phyloP scores from a whole-genome alignment of 2,797 vertebrate species.

The Sebastiscus tertius region DNA sequence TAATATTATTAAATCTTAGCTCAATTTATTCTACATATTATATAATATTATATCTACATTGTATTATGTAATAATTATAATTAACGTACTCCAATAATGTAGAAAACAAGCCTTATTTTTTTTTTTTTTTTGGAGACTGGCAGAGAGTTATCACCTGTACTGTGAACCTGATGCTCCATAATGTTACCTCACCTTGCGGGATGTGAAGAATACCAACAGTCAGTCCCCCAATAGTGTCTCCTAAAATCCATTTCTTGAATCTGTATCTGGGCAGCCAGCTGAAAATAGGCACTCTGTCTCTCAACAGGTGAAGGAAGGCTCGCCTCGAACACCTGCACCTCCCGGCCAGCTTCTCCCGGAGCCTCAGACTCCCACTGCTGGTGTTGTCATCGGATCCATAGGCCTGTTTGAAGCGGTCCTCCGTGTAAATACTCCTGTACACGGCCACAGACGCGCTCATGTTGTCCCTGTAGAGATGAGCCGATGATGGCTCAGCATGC shows the following conservation, averaged over 20 bases:
- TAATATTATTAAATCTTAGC: background rate
- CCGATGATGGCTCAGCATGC: background rate
- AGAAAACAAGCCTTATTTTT: background rate
- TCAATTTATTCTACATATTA: background rate
- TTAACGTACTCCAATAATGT: background rate
- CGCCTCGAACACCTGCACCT: constrained; percentile 82
- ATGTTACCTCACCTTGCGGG: constrained; percentile 87
- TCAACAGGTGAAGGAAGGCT: constrained; percentile 81
- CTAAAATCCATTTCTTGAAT: constrained; percentile 88
- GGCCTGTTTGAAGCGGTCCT: constrained; percentile 86
- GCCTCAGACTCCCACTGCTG: constrained; percentile 46
- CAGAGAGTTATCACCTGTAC: background rate
- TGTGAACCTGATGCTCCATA: background rate
- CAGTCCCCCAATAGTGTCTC: constrained; percentile 89
- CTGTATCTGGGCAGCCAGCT: constrained; percentile 90
- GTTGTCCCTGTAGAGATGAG: constrained; percentile 42
- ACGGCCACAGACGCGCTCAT: constrained; percentile 88
- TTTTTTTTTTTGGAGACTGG: background rate
- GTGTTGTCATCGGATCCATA: constrained; percentile 77
- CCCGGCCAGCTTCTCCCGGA: constrained; percentile 70
- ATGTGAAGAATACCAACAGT: constrained; percentile 94
- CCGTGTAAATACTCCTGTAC: constrained; percentile 87
- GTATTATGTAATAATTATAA: background rate
- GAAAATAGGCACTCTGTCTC: constrained; percentile 84
- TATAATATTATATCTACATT: background rate